Evolutionary conservation across 2,113 vertebrate species (phyloP), one percentile per base, ranked within the genome.

Genomic region (Neolamprologus variostigma): DNA sequence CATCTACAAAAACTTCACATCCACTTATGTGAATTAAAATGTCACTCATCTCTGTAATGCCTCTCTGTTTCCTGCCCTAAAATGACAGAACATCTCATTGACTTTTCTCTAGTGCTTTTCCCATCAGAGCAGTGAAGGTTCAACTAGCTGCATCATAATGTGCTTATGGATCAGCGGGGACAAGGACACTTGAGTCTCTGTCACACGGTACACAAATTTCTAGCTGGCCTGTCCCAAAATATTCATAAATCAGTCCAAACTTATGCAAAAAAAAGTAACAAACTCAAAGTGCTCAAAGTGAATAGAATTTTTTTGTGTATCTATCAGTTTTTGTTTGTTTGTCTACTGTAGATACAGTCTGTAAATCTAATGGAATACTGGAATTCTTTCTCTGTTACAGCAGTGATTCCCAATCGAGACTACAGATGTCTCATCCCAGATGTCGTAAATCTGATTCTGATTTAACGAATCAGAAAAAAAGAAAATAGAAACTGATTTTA

Each of bases 61-160:
- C 85, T 86, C 90, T 82, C 79, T 26, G 28, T 28, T n/a, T 21
- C 55, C 57, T 83, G 82, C 23, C 63, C 89, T 80, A 68, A 91
- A 92, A 90, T 57, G 85, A 85, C 57, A 68, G 40, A 81, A 85
- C 61, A 88, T 47, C 91, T 87, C 83, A n/a, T 91, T 83, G 89
- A 92, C 91, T 91, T 88, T 85, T 85, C 82, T 89, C 76, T 50
- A 92, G 93, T 88, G 86, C 23, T 40, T 26, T 42, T 76, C 51
- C 37, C 86, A 55, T 90, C 83, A 50, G 53, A 68, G 83, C 9
- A 17, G 84, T 51, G 57, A 79, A 50, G 73, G 91, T 90, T 93
- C 92, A 89, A 87, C 89, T 40, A 86, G 68, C 55, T 76, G 61
- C 89, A 53, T 84, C 68, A 78, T 45, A 59, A 63, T 14, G 45